Conservation (phyloP, 2,888 invertebrate genomes). For the Ectemnius lituratus region DNA sequence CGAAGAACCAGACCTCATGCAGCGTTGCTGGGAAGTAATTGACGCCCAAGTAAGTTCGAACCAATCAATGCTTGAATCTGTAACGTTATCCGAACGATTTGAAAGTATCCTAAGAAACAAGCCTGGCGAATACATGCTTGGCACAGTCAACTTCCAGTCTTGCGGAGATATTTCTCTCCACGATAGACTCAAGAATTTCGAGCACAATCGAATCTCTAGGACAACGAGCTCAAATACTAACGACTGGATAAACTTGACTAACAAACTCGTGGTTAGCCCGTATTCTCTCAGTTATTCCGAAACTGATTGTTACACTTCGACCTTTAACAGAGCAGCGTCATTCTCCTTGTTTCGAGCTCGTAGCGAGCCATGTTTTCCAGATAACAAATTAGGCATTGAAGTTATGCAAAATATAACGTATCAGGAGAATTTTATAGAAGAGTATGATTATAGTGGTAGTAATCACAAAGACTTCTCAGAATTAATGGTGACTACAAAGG, state of each 20-base stretch:
- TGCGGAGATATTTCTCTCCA: slow-evolving; percentile 47
- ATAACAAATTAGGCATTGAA: slow-evolving; percentile 68
- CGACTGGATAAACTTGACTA: slow-evolving; percentile 26
- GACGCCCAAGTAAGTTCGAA: slow-evolving; percentile 91
- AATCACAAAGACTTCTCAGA: slow-evolving; percentile 44
- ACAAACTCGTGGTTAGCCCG: slow-evolving; percentile 45
- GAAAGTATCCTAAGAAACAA: slow-evolving; percentile 38
- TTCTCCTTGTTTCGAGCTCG: slow-evolving; percentile 68
- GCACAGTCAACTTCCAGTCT: slow-evolving; percentile 46
- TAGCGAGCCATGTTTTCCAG: slow-evolving; percentile 69
- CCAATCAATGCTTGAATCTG: slow-evolving; percentile 58
- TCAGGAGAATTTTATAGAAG: slow-evolving; percentile 68
- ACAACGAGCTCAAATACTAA: slow-evolving; percentile 22
- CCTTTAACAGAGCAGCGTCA: slow-evolving; percentile 41
- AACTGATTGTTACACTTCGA: slow-evolving; percentile 51
- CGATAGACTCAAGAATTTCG: slow-evolving; percentile 40
- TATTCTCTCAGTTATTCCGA: slow-evolving; percentile 58
- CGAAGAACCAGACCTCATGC: slow-evolving; percentile 98
- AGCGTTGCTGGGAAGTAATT: slow-evolving; percentile 98
- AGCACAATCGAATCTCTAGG: slow-evolving; percentile 31
- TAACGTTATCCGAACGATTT: slow-evolving; percentile 56
- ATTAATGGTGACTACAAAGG: slow-evolving; percentile 36
- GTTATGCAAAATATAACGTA: slow-evolving; percentile 72
- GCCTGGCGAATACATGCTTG: slow-evolving; percentile 35
- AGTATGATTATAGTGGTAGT: slow-evolving; percentile 56